These are phyloP conservation scores for Andricus grossulariae DNA, from an alignment of 1,140 invertebrate species.

Conservation along the genomic window DNA sequence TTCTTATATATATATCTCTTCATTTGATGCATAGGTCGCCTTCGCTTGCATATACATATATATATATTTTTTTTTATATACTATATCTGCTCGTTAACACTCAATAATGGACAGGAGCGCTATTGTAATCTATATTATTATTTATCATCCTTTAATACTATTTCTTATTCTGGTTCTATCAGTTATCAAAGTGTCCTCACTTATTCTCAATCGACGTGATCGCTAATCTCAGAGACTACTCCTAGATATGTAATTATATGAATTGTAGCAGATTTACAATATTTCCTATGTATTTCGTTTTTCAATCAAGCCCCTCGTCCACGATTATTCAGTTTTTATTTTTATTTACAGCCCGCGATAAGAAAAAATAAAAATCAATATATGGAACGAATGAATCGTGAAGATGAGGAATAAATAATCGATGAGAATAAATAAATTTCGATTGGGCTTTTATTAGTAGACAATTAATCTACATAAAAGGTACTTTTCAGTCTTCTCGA, in stretches of 20 bases:
- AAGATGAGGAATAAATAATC: no score
- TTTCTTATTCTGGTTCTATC: conserved; percentile 14
- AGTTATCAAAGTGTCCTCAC: conserved; percentile 3
- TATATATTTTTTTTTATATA: conserved; percentile 21
- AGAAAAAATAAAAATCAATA: neutral
- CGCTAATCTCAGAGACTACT: neutral
- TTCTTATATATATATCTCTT: conserved; percentile 38
- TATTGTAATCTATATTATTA: conserved; percentile 27
- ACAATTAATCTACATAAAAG: neutral
- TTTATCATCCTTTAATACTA: conserved; percentile 14
- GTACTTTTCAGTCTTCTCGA: conserved; percentile 28
- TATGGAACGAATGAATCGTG: no score
- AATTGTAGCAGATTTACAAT: neutral
- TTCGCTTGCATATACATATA: conserved; percentile 41
- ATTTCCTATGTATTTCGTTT: neutral
- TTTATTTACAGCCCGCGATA: no score
- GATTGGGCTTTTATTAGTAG: no score
- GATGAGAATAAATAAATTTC: no score
- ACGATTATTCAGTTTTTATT: neutral
- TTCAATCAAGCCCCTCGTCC: conserved; percentile 17
- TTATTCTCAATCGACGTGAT: neutral
- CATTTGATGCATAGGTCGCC: conserved; percentile 45
- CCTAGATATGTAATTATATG: conserved; percentile 22
- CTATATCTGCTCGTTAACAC: conserved; percentile 26
- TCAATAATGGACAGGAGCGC: conserved; percentile 26